Base-by-base conservation (phyloP, 2,113 vertebrate species). In the Takifugu flavidus region DNA sequence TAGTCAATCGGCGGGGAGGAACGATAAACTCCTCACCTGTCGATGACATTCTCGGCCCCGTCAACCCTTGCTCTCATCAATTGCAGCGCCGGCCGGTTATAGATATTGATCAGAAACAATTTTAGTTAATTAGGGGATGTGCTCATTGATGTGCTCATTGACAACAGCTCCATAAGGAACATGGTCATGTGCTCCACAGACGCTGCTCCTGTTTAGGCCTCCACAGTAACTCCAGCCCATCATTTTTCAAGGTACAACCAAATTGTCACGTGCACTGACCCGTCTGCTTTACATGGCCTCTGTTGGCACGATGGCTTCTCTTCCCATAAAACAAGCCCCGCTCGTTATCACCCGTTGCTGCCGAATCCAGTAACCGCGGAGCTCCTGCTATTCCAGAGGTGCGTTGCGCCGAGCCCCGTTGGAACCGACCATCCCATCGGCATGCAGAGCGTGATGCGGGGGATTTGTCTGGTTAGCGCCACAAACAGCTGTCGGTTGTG, bases 81-180 rank as follows among this genome's bases (percentile, higher is more conserved):
- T 83, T 84, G 65, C 58, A 72, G 54, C 75, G 56, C 62, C 52
- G 70, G 49, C 46, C 64, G 76, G 81, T 80, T 87, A 82, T 75
- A 49, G 78, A 51, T 88, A 89, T 90, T 89, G 88, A 89, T 86
- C 75, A 61, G 84, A 84, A 87, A 80, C 82, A 70, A 83, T 87
- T 85, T 87, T 79, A 88, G 85, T 85, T 88, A 86, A 89, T 89
- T 91, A 89, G 86, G 85, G 83, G 87, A 87, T 87, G 89, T 81
- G 82, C 79, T 84, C 79, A 89, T 88, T 80, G 86, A 88, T 70
- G 73, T 62, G 58, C 5, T 51, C 72, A 72, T 51, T 78, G 81
- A 78, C 77, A 61, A 58, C 43, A 73, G 56, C 59, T 67, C 72
- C 75, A 83, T 70, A 74, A 54, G 72, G 74, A 74, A 82, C 78